Evolutionary conservation across 37 sponge, comb jelly and placozoan genomes (phyloP), one percentile per base, ranked within the genome.

Genomic region (Geodia barretti): DNA sequence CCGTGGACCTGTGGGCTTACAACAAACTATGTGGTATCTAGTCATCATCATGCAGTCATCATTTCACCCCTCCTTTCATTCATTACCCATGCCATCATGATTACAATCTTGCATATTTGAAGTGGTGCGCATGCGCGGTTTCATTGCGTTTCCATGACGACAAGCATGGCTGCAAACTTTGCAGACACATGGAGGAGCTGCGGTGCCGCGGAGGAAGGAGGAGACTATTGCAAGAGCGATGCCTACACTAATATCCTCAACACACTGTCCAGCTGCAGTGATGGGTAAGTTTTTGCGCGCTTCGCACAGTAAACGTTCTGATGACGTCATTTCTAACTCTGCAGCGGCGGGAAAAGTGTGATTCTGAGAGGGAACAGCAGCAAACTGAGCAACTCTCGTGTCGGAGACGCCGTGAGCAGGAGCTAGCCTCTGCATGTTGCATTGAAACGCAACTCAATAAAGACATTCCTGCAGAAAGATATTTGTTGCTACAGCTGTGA

Each of bases 121-220:
- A n/a, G n/a, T n/a, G n/a, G n/a, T n/a, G 54, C 54, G 54, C 54
- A 14, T 14, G 54, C 54, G 54, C 54, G 14, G 14, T 47, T 47
- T 17, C 14, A 47, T 47, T 14, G 7, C 54, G 54, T 47, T 47
- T 47, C 54, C 14, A 47, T 47, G 54, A 14, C 54, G 14, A 47
- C 14, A 47, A 47, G 54, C 21, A 76, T 58, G 63, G 61, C 66
- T 19, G 25, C 79, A 41, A 39, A 39, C 31, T 64, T 80, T 68
- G 61, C 60, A 1, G 71, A 80, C 8, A 80, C 2, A 24, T 80
- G 80, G 80, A 54, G 69, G 34, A 38, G 61, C 19, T 80, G 24
- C 34, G 80, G 60, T 3, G 5, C 43, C 8, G 54, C 54, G 14
- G 30, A 70, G 39, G 38, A 47, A 2, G n/a, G n/a, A n/a, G 20